These are phyloP conservation scores for Tupaia tana DNA, from an alignment of 2,113 vertebrate species.

Conservation along the genomic window DNA sequence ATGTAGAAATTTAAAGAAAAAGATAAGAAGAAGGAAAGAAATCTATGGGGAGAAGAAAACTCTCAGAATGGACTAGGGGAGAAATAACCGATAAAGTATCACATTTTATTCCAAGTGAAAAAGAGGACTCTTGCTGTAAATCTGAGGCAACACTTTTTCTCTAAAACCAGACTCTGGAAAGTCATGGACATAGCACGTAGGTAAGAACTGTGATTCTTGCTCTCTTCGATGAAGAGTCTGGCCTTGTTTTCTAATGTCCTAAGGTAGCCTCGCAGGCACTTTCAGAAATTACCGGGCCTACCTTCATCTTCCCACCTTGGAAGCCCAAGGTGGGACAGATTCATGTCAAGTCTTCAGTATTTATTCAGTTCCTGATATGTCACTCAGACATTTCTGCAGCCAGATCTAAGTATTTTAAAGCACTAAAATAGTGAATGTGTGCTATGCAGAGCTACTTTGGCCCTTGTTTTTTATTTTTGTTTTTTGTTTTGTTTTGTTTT, in stretches of 20 bases:
- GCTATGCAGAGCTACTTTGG: too few relatives aligned
- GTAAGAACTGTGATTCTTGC: neutral
- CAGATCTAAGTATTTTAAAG: neutral
- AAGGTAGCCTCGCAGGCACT: neutral
- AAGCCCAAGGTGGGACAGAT: neutral
- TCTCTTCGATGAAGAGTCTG: neutral
- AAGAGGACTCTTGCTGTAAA: neutral
- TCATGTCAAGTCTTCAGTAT: neutral
- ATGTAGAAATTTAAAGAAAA: constrained; percentile 56
- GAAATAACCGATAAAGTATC: neutral
- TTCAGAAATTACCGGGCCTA: neutral
- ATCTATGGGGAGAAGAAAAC: constrained; percentile 44
- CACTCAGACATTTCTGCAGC: neutral
- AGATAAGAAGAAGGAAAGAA: constrained; percentile 6
- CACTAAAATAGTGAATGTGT: neutral
- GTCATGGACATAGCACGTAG: neutral
- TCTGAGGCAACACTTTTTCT: neutral
- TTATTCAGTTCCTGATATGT: neutral
- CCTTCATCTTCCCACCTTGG: neutral
- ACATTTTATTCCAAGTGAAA: constrained; percentile 3
- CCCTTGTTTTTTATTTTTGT: neutral
- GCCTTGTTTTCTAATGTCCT: neutral
- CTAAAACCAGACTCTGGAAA: neutral
- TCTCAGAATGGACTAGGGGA: neutral
- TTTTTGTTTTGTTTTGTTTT: too few relatives aligned